These are phyloP conservation scores for Ophiothrix spiculata DNA, from an alignment of 35 echinoderm and acorn worm genomes.

Conservation along the genomic window DNA sequence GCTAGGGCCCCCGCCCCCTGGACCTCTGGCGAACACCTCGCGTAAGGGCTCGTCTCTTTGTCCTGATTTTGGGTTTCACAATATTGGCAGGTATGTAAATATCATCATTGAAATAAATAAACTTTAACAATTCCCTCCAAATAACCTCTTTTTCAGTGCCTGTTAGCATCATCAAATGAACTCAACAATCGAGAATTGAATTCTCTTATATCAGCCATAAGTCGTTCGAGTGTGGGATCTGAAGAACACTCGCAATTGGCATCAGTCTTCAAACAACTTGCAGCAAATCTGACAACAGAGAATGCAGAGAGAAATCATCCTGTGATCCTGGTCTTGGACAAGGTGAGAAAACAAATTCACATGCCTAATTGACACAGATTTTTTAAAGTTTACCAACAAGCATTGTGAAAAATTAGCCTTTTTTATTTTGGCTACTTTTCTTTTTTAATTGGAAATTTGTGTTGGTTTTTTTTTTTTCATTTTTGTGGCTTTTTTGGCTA, in stretches of 20 bases:
- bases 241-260: conserved; percentile 33
- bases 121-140: not conserved
- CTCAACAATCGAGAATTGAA: conserved; percentile 62
- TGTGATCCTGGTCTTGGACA: conserved; percentile 76
- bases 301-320: conserved; percentile 29
- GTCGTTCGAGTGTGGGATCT: conserved; percentile 21
- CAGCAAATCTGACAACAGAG: conserved; percentile 23
- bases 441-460: too few relatives aligned
- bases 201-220: conserved; percentile 32
- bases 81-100: too few relatives aligned
- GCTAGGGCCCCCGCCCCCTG: too few relatives aligned
- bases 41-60: too few relatives aligned
- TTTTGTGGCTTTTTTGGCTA: too few relatives aligned
- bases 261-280: conserved; percentile 35
- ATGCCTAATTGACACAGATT: too few relatives aligned
- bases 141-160: conserved; percentile 15
- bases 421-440: too few relatives aligned
- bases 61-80: too few relatives aligned
- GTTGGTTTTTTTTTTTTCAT: too few relatives aligned
- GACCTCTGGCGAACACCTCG: too few relatives aligned
- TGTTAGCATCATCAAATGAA: conserved; percentile 25
- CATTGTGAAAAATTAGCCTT: too few relatives aligned
- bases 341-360: conserved; percentile 57
- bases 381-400: too few relatives aligned
- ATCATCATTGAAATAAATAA: not conserved